Evolutionary conservation across 2,797 vertebrate genomes (phyloP).

Genomic region (Thaleichthys pacificus): DNA sequence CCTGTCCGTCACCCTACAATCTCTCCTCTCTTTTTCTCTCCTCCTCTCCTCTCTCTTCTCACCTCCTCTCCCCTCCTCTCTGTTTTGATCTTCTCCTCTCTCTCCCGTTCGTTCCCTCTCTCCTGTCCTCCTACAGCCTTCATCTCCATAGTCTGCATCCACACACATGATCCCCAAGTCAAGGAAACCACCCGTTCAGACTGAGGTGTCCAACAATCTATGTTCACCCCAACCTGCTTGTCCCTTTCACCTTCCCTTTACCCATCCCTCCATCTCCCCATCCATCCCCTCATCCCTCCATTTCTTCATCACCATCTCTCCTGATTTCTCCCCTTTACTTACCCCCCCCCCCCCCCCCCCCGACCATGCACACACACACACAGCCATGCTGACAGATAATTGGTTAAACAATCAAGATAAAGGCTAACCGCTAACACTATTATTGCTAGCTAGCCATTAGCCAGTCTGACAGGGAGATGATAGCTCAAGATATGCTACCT

Average conservation of each 20-base stretch:
- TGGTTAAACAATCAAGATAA: no score
- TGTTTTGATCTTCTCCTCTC: constrained; percentile 19
- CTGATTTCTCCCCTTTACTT: no score
- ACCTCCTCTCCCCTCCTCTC: constrained; percentile 29
- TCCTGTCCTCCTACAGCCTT: not conserved
- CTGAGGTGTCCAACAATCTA: no score
- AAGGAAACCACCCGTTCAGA: no score
- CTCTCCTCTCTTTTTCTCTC: not conserved
- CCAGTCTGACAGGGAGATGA: not conserved
- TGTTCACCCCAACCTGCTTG: not conserved
- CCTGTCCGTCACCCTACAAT: constrained; percentile 9
- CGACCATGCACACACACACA: not conserved
- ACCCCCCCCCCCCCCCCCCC: not conserved
- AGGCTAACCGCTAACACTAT: not conserved
- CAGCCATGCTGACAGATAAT: no score
- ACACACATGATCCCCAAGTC: constrained; percentile 1
- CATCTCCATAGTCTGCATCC: not conserved
- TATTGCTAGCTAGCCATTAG: not conserved
- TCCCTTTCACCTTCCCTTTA: not conserved
- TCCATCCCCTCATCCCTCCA: not conserved
- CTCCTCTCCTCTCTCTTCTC: not conserved
- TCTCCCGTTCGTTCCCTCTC: not conserved
- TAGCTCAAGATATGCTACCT: constrained; percentile 4
- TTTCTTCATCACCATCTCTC: not conserved
- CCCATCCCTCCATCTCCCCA: no score